Percentiles rank a stretch among this genome's conserved stretches.
Conservation (phyloP, 1,140 invertebrate species). For the Sipha flava region DNA sequence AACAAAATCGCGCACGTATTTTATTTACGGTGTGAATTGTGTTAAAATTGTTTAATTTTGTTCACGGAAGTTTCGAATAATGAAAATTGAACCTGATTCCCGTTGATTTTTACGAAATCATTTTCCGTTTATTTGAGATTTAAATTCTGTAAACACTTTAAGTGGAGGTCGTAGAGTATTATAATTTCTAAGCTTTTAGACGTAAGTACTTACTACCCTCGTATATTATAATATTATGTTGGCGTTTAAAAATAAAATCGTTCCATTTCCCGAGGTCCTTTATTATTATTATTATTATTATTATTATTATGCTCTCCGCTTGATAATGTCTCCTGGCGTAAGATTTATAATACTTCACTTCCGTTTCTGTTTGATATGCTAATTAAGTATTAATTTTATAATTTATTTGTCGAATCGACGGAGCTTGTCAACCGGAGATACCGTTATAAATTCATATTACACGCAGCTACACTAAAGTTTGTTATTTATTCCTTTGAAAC, state of each 20-base stretch:
- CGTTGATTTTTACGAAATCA: too few relatives aligned
- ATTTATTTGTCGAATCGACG: neutral
- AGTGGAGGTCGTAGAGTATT: neutral
- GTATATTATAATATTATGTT: neutral
- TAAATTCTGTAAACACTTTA: neutral
- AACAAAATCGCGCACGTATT: too few relatives aligned
- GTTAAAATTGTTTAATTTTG: too few relatives aligned
- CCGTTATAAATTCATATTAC: neutral
- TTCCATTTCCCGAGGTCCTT: neutral
- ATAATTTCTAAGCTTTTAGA: neutral
- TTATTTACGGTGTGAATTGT: too few relatives aligned
- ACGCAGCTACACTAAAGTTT: neutral
- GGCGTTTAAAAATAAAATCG: neutral
- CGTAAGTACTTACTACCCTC: neutral
- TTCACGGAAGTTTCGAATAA: too few relatives aligned
- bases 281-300: too few relatives aligned
- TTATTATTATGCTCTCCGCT: too few relatives aligned
- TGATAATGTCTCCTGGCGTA: neutral
- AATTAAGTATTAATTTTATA: conserved; percentile 16
- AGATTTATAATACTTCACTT: neutral
- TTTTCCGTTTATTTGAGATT: neutral
- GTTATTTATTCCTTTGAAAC: neutral
- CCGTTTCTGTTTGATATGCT: neutral
- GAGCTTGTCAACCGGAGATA: neutral
- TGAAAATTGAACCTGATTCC: too few relatives aligned